Evolutionary conservation across 2,797 vertebrate species (phyloP).

Genomic region (Neopelma chrysocephalum): DNA sequence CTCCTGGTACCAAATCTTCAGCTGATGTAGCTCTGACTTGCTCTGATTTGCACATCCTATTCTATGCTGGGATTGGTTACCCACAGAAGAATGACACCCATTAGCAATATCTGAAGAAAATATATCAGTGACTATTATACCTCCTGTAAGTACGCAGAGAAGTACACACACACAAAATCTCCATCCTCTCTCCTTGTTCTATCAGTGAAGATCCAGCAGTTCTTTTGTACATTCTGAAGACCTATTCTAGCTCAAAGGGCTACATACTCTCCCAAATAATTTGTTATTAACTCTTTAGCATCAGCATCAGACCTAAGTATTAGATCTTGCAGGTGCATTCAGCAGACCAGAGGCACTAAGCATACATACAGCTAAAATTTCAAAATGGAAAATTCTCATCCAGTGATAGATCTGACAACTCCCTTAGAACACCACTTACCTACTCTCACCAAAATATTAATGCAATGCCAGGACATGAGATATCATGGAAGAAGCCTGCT

Average conservation of each 20-base stretch:
- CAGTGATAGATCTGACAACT: background rate
- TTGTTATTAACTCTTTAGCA: background rate
- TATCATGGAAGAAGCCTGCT: background rate
- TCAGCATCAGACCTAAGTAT: background rate
- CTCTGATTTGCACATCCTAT: background rate
- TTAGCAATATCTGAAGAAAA: background rate
- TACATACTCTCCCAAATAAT: background rate
- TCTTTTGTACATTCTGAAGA: background rate
- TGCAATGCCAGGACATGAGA: background rate
- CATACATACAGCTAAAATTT: background rate
- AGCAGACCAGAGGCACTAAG: background rate
- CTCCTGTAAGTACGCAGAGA: background rate
- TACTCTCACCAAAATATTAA: constrained; percentile 6
- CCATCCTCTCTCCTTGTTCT: background rate
- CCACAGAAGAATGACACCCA: background rate
- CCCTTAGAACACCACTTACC: background rate
- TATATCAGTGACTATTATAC: background rate
- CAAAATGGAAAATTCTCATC: background rate
- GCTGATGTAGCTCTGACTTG: background rate
- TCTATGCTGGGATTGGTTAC: background rate
- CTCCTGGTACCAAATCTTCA: background rate
- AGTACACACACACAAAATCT: background rate
- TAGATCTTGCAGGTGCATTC: background rate
- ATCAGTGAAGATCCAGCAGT: background rate
- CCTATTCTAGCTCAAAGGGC: background rate